Conservation (phyloP, 2,113 vertebrate genomes). For the Guaruba guarouba region DNA sequence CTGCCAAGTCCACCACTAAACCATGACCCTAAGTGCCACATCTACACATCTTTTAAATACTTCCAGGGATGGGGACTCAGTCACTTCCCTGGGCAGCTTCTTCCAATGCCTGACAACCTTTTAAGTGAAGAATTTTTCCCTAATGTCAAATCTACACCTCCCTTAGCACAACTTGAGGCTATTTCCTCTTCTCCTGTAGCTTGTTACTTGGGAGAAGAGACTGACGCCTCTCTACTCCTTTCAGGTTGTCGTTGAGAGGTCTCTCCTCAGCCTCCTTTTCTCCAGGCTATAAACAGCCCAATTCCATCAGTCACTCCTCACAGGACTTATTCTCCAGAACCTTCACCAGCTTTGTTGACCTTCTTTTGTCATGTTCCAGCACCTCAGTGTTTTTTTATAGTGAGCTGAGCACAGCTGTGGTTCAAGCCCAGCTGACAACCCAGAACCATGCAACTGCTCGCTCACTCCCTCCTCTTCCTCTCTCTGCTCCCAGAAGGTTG, state of each 20-base stretch:
- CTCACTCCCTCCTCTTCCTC: no score
- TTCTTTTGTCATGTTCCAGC: neutral
- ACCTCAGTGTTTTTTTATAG: neutral
- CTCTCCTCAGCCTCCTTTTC: neutral
- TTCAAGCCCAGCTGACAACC: no score
- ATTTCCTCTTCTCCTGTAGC: neutral
- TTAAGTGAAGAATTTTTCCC: neutral
- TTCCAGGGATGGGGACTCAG: neutral
- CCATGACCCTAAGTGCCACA: neutral
- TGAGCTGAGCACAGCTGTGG: neutral
- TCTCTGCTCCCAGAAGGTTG: no score
- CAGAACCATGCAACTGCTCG: no score
- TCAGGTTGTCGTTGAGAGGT: neutral
- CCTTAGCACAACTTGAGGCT: neutral
- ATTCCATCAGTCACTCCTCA: neutral
- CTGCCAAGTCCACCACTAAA: neutral
- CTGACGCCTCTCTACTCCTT: neutral
- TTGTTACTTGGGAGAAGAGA: neutral
- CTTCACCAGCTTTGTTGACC: neutral
- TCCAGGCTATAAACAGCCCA: neutral
- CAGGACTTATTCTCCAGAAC: neutral
- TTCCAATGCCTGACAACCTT: neutral
- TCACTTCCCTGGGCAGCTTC: neutral
- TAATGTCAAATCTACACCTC: neutral
- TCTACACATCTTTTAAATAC: neutral